Conservation (phyloP, 2,888 invertebrate genomes). For the Calameuta idolon region DNA sequence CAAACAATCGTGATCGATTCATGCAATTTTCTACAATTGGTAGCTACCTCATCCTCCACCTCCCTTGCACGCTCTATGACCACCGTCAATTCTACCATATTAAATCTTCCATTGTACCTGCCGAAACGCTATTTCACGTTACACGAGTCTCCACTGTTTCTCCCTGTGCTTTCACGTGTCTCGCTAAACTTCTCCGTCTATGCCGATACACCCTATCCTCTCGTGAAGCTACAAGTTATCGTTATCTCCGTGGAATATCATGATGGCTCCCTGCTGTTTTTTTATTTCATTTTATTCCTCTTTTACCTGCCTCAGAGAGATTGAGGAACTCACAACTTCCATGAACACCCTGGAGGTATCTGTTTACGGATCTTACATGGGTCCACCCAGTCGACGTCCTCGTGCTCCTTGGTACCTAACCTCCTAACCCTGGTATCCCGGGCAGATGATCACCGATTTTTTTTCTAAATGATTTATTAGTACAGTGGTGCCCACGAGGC, state of each 20-base stretch:
- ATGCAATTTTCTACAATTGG: slow-evolving; percentile 60
- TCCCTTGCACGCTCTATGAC: slow-evolving; percentile 17
- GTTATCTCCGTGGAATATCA: background rate
- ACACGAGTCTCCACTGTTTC: background rate
- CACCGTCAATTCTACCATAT: slow-evolving; percentile 47
- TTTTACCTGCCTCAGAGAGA: background rate
- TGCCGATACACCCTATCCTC: background rate
- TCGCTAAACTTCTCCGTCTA: background rate
- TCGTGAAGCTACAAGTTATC: background rate
- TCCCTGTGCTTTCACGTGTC: background rate
- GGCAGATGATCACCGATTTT: slow-evolving; percentile 45
- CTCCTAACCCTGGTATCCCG: slow-evolving; percentile 10
- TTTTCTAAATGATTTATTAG: slow-evolving; percentile 44
- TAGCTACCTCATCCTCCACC: slow-evolving; percentile 26
- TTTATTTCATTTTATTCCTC: background rate
- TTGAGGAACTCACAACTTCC: background rate
- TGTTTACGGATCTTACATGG: slow-evolving; percentile 1
- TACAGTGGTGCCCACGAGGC: slow-evolving; percentile 31
- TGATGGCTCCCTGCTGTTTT: background rate
- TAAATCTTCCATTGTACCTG: slow-evolving; percentile 57
- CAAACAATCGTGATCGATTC: slow-evolving; percentile 65
- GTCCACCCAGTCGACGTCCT: background rate
- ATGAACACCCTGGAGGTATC: background rate
- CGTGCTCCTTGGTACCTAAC: background rate
- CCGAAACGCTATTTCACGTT: slow-evolving; percentile 44